Conservation (phyloP, 1,140 invertebrate species). For the Calliopsis andreniformis region DNA sequence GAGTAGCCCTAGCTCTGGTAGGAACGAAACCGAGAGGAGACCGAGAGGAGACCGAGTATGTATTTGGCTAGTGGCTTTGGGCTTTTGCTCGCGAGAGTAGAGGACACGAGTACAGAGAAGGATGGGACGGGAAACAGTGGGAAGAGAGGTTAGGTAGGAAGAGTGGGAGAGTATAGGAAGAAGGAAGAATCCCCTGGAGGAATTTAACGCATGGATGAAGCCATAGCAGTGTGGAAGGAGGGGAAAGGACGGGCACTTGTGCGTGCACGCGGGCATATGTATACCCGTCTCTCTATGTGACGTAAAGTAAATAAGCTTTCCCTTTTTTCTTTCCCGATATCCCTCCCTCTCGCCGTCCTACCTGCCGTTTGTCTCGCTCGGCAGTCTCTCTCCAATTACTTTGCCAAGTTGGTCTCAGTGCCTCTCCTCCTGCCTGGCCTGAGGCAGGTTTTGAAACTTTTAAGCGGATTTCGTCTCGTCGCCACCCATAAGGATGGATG, state of each 20-base stretch:
- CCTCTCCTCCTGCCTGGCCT: slow-evolving; percentile 6
- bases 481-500: slow-evolving; percentile 30
- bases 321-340: slow-evolving; percentile 18
- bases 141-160: background rate
- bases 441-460: slow-evolving; percentile 64
- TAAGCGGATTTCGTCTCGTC: slow-evolving; percentile 65
- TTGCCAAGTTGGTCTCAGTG: background rate
- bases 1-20: too few relatives aligned
- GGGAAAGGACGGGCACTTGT: slow-evolving; percentile 49
- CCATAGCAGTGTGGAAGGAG: slow-evolving; percentile 62
- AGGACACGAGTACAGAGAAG: background rate
- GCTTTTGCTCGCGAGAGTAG: background rate
- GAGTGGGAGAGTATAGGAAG: slow-evolving; percentile 32
- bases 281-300: slow-evolving; percentile 60
- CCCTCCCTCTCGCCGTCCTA: background rate
- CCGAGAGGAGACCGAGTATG: slow-evolving; percentile 1
- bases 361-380: background rate
- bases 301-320: slow-evolving; percentile 73
- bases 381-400: background rate
- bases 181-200: slow-evolving; percentile 74
- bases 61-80: too few relatives aligned
- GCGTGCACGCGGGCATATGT: slow-evolving; percentile 42
- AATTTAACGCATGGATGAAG: slow-evolving; percentile 79
- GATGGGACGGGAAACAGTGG: background rate
- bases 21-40: slow-evolving; percentile 16